A percentile compares a stretch with the other conserved stretches of the same genome.
phyloP scores from a whole-genome alignment of 23 tunicate genomes.

The Halocynthia aurantium region DNA sequence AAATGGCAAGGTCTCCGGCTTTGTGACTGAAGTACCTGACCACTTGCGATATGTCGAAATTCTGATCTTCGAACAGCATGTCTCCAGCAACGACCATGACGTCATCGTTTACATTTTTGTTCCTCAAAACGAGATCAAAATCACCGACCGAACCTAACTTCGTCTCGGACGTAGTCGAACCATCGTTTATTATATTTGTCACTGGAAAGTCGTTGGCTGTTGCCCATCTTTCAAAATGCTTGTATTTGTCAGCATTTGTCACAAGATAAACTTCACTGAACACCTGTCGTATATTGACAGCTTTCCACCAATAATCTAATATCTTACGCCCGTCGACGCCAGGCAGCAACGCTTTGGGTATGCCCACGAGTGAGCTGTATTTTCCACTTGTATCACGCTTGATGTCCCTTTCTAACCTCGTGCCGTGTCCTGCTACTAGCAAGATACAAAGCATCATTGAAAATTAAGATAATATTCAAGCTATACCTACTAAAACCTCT shows the following conservation, averaged over 20 bases:
- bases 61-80: constrained; percentile 94
- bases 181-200: constrained; percentile 87
- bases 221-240: constrained; percentile 94
- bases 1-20: constrained; percentile 75
- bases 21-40: constrained; percentile 59
- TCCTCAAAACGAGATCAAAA: constrained; percentile 67
- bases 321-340: constrained; percentile 61
- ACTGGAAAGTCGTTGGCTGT: constrained; percentile 99
- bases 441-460: constrained; percentile 65
- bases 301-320: constrained; percentile 89
- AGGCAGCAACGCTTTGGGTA: constrained; percentile 89
- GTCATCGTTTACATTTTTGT: constrained; percentile 62
- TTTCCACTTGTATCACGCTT: constrained; percentile 14
- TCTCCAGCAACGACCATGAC: constrained; percentile 97
- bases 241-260: constrained; percentile 94
- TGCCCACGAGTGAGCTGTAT: constrained; percentile 41
- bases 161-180: constrained; percentile 64
- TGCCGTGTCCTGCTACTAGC: constrained; percentile 85
- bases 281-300: constrained; percentile 61
- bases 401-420: constrained; percentile 68
- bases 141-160: constrained; percentile 87
- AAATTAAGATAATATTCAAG: neutral
- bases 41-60: constrained; percentile 87
- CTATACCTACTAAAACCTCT: no score
- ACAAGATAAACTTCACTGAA: constrained; percentile 90